These are phyloP conservation scores for Coreoperca whiteheadi DNA, from an alignment of 2,113 vertebrate genomes.

Conservation along the genomic window DNA sequence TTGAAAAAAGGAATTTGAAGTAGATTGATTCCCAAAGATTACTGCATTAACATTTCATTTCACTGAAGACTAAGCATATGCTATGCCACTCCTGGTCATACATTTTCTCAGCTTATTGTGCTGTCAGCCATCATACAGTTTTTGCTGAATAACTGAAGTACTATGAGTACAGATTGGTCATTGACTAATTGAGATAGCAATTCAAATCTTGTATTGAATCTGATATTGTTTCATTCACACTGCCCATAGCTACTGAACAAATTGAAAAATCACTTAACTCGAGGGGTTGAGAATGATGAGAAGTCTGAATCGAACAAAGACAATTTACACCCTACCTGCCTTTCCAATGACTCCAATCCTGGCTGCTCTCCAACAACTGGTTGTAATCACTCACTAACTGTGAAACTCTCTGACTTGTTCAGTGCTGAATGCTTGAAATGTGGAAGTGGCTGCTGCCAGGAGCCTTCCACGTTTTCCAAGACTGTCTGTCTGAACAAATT, in stretches of 20 bases:
- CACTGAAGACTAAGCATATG: neutral
- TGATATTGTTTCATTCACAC: conserved; percentile 54
- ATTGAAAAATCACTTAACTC: conserved; percentile 53
- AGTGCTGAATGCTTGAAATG: conserved; percentile 18
- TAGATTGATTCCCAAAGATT: neutral
- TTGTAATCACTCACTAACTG: conserved; percentile 58
- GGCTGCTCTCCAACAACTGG: conserved; percentile 48
- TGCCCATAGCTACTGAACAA: conserved; percentile 22
- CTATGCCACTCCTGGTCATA: neutral
- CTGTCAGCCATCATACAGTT: neutral
- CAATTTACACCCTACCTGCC: conserved; percentile 53
- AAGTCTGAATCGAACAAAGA: conserved; percentile 47
- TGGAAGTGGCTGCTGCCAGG: conserved; percentile 53
- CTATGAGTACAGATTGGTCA: conserved; percentile 19
- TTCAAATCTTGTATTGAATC: conserved; percentile 44
- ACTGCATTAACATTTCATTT: neutral
- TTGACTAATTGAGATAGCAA: conserved; percentile 33
- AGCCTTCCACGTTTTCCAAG: conserved; percentile 23
- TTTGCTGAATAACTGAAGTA: conserved; percentile 7
- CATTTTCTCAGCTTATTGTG: neutral
- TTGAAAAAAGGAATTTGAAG: neutral
- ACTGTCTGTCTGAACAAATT: conserved; percentile 43
- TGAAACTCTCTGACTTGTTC: conserved; percentile 34
- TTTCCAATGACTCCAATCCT: conserved; percentile 36
- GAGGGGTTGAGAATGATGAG: conserved; percentile 38